Evolutionary conservation across 2,888 invertebrate species (phyloP).

Genomic region (Plusia festucae): DNA sequence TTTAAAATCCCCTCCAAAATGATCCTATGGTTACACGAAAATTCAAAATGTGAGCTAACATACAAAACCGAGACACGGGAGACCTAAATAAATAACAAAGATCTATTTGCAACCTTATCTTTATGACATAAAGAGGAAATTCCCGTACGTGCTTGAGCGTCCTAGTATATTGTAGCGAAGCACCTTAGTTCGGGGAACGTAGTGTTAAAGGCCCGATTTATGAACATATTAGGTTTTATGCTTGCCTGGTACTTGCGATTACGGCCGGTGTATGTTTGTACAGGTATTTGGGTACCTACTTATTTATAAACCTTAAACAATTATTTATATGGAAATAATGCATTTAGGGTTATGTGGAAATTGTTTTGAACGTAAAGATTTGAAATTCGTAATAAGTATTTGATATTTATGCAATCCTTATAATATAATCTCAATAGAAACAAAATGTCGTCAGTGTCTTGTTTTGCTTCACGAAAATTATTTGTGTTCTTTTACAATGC

Average conservation of each 20-base stretch:
- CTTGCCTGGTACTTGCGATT: constrained; percentile 66
- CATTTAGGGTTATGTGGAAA: neutral
- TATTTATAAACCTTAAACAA: constrained; percentile 23
- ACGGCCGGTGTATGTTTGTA: constrained; percentile 45
- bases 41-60: constrained; percentile 44
- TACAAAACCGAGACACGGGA: constrained; percentile 27
- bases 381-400: neutral
- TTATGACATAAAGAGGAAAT: constrained; percentile 14
- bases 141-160: constrained; percentile 19
- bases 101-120: constrained; percentile 27
- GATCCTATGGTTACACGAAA: constrained; percentile 21
- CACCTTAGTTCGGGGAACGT: constrained; percentile 49
- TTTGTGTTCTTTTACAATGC: too few species aligned
- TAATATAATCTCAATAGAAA: too few species aligned
- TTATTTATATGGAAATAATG: constrained; percentile 1
- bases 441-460: too few species aligned
- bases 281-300: constrained; percentile 19
- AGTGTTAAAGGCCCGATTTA: constrained; percentile 64
- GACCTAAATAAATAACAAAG: constrained; percentile 18
- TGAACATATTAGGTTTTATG: constrained; percentile 70
- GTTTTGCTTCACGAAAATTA: too few species aligned
- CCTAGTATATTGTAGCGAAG: constrained; percentile 30
- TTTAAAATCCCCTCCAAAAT: neutral
- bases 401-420: too few species aligned
- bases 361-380: neutral